These are phyloP conservation scores for Caenorhabditis drosophilae DNA, from an alignment of 2,888 invertebrate species.

Conservation along the genomic window DNA sequence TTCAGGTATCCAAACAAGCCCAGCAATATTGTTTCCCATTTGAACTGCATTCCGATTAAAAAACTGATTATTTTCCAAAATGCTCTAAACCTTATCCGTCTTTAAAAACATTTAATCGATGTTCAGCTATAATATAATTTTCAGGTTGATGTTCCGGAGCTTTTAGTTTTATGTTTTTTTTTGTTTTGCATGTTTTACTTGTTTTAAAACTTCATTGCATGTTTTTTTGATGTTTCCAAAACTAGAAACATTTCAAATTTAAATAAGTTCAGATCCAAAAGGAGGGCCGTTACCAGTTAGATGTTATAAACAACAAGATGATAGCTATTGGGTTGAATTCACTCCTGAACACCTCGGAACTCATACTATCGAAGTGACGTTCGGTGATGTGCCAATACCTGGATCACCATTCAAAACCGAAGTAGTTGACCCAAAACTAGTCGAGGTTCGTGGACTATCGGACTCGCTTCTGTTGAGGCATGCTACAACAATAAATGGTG, in stretches of 20 bases:
- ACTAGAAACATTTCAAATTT: neutral
- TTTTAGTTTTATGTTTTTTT: neutral
- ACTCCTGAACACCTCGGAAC: constrained; percentile 74
- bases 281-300: constrained; percentile 80
- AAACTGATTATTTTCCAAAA: no score
- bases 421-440: constrained; percentile 75
- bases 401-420: constrained; percentile 93
- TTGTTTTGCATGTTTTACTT: constrained; percentile 35
- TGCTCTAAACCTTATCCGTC: no score
- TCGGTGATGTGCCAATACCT: constrained; percentile 79
- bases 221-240: constrained; percentile 33
- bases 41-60: neutral
- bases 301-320: constrained; percentile 94
- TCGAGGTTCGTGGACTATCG: constrained; percentile 52
- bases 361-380: constrained; percentile 85
- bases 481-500: constrained; percentile 54
- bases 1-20: constrained; percentile 57
- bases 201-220: constrained; percentile 31
- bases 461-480: constrained; percentile 56
- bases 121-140: no score
- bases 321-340: constrained; percentile 89
- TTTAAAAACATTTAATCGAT: no score
- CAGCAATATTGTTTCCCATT: neutral
- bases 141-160: constrained; percentile 1
- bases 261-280: constrained; percentile 69